Conservation (phyloP, 1,140 invertebrate genomes). For the Bombus waltoni region DNA sequence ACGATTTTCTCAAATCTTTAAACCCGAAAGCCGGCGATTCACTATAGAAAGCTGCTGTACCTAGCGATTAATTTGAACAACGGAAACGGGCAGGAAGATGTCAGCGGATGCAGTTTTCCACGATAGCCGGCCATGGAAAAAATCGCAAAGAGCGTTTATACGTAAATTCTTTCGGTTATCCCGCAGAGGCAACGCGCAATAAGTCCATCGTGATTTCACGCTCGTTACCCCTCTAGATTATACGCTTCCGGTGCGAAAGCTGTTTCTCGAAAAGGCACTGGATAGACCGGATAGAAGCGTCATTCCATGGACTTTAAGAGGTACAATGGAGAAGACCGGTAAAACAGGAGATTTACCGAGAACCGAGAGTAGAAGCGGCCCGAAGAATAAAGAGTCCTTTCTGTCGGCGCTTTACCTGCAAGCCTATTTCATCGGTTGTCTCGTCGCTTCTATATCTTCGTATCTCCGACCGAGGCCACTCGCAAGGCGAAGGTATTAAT, state of each 20-base stretch:
- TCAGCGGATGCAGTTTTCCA: not conserved
- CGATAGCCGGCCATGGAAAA: not conserved
- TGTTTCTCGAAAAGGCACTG: not conserved
- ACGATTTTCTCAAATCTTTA: not conserved
- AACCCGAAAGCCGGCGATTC: not conserved
- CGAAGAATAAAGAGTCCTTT: not conserved
- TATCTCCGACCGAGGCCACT: not conserved
- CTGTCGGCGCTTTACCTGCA: constrained; percentile 13
- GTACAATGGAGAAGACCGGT: constrained; percentile 19
- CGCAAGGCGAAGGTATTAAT: not conserved
- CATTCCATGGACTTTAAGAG: constrained; percentile 16
- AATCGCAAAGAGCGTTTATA: not conserved
- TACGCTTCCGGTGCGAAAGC: constrained; percentile 3
- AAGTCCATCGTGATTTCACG: not conserved
- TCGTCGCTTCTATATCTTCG: not conserved
- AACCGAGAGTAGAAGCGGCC: not conserved
- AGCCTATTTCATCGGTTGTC: constrained; percentile 14
- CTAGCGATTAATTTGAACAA: not conserved
- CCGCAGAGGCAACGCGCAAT: not conserved
- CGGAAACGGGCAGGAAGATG: not conserved
- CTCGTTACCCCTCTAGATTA: constrained; percentile 23
- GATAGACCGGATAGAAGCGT: not conserved
- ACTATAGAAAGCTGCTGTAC: not conserved
- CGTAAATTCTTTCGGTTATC: not conserved
- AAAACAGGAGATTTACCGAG: constrained; percentile 31